Evolutionary conservation across 2,888 invertebrate species (phyloP), one percentile per base, ranked within the genome.

Genomic region (Tiphia femorata): DNA sequence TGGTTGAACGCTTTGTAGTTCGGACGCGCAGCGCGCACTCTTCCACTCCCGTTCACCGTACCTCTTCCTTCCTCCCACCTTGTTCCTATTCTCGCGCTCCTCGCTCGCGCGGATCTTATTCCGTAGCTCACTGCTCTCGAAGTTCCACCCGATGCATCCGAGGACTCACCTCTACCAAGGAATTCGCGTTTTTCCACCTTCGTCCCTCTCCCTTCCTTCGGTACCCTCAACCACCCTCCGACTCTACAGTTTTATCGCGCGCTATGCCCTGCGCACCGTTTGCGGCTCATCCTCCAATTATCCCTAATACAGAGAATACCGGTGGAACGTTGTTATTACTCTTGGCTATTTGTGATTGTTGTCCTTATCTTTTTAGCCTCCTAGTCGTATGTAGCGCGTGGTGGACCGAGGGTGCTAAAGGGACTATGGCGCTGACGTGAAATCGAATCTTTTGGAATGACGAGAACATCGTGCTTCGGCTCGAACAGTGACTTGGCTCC

Each of bases 201-300:
- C 3, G 12, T n/a, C 33, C 12, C 33, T 3, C 20, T 10, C 19
- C 16, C 30, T 16, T 19, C 43, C 16, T 21, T 8, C 41, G 17
- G 25, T 49, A 19, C 51, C 35, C 16, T 40, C 38, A 10, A 10
- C 37, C 48, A 14, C 21, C 12, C 29, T 46, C 40, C 41, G 25
- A 47, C 21, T 44, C 33, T 29, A 37, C 49, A 59, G 63, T 70
- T 73, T 75, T 70, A 73, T 73, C 70, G 65, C 64, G 54, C 62
- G 60, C 55, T 62, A 68, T 70, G 66, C 64, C 57, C 58, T 56
- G 55, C 52, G 70, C 55, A 62, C 68, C 61, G 67, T 72, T 72
- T 64, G 72, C 72, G 69, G 73, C 64, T 70, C 71, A 70, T 71
- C 71, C 75, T 67, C 74, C 74, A 76, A 76, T 76, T 76, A 76